Conservation (phyloP, 2,888 invertebrate species). For the Acrobasis repandana region DNA sequence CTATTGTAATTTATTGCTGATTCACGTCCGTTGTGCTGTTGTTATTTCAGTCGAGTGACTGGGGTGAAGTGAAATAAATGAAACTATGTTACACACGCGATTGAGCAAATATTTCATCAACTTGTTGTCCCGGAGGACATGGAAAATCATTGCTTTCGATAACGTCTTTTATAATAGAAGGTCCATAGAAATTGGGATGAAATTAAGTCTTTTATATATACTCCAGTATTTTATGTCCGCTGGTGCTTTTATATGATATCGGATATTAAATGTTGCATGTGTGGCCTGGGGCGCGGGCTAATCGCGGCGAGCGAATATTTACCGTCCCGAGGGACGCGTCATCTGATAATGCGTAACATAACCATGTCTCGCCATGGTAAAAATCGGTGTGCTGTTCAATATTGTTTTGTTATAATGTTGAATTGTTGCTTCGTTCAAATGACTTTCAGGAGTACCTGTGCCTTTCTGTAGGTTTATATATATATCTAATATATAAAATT, state of each 20-base stretch:
- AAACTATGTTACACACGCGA: conserved; percentile 78
- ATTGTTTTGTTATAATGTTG: conserved; percentile 20
- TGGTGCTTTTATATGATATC: conserved; percentile 22
- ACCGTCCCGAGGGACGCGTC: conserved; percentile 63
- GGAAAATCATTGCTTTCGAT: conserved; percentile 61
- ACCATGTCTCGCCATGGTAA: conserved; percentile 45
- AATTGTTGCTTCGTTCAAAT: not conserved
- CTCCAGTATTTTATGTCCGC: not conserved
- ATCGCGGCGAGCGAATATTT: conserved; percentile 65
- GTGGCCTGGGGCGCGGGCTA: conserved; percentile 54
- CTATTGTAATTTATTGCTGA: conserved; percentile 72
- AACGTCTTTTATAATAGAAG: conserved; percentile 42
- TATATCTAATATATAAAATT: no score
- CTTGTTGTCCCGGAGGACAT: conserved; percentile 72
- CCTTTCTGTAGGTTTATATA: no score
- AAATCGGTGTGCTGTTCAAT: conserved; percentile 44
- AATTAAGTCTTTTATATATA: not conserved
- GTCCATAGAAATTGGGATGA: not conserved
- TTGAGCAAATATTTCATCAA: conserved; percentile 80
- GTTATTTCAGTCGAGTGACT: conserved; percentile 75
- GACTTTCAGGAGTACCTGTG: not conserved
- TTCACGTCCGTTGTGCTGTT: conserved; percentile 68
- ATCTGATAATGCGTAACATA: conserved; percentile 55
- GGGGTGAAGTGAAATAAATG: conserved; percentile 79
- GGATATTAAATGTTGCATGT: conserved; percentile 31